Evolutionary conservation across 2,888 invertebrate species (phyloP).

Genomic region (Hydraecia micacea): DNA sequence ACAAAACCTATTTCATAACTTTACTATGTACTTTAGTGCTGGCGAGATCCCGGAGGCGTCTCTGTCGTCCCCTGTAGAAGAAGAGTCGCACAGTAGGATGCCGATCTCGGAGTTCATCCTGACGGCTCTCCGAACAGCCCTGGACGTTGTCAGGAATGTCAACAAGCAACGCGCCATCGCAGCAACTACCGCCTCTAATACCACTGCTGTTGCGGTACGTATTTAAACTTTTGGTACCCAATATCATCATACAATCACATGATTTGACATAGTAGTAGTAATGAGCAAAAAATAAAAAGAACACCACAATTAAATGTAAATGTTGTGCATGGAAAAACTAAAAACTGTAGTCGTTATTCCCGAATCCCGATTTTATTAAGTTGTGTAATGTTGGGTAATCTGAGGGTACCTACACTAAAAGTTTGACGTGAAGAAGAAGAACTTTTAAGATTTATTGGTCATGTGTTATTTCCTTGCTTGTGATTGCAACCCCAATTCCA

Average conservation of each 20-base stretch:
- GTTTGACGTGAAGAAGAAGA: neutral
- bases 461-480: neutral
- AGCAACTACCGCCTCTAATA: conserved; percentile 68
- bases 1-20: neutral
- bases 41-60: conserved; percentile 70
- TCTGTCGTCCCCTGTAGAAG: conserved; percentile 58
- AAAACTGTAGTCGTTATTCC: neutral
- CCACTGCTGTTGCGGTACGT: conserved; percentile 78
- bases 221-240: neutral
- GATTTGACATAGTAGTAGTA: neutral
- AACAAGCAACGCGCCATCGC: conserved; percentile 79
- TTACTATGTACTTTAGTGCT: conserved; percentile 59
- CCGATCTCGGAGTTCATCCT: conserved; percentile 85
- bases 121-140: conserved; percentile 83
- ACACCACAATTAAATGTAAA: neutral
- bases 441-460: neutral
- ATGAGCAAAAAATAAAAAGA: neutral
- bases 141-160: conserved; percentile 85
- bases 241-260: neutral
- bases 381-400: neutral
- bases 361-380: neutral
- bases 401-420: neutral
- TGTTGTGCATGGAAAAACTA: neutral
- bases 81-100: conserved; percentile 70
- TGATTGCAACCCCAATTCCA: neutral